Percentiles rank a stretch among this genome's conserved stretches.
phyloP scores from a whole-genome alignment of 2,888 invertebrate species.

The Caenorhabditis zanzibari region DNA sequence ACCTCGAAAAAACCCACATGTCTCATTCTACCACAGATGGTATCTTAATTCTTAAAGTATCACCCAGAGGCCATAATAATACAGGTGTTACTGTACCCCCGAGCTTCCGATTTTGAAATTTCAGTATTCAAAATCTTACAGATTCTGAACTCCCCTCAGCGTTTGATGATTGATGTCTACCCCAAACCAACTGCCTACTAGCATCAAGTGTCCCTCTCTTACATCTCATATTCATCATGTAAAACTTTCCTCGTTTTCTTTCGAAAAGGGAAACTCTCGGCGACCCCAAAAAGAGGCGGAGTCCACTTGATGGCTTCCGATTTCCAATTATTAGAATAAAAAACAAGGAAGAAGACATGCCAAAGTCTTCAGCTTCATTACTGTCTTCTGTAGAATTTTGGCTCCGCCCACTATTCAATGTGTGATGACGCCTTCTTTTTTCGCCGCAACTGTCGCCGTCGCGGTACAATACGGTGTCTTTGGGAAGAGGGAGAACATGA shows the following conservation, averaged over 20 bases:
- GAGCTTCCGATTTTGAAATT: too few relatives aligned
- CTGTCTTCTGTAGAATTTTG: not conserved
- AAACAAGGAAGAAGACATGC: not conserved
- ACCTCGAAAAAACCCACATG: too few relatives aligned
- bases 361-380: not conserved
- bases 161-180: constrained; percentile 18
- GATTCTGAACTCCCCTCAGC: not conserved
- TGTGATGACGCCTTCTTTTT: not conserved
- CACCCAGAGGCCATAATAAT: too few relatives aligned
- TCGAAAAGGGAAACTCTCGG: constrained; percentile 4
- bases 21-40: too few relatives aligned
- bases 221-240: not conserved
- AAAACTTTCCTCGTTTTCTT: constrained; percentile 27
- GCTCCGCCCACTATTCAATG: not conserved
- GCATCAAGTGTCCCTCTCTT: constrained; percentile 17
- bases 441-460: constrained; percentile 21
- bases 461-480: constrained; percentile 44
- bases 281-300: not conserved
- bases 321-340: not conserved
- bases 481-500: not conserved
- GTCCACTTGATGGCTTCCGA: not conserved
- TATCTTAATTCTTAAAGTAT: too few relatives aligned
- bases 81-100: too few relatives aligned
- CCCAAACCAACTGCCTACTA: not conserved
- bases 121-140: not conserved